These are phyloP conservation scores for Eumacrocentrus americanus DNA, from an alignment of 2,888 invertebrate species.

Conservation along the genomic window DNA sequence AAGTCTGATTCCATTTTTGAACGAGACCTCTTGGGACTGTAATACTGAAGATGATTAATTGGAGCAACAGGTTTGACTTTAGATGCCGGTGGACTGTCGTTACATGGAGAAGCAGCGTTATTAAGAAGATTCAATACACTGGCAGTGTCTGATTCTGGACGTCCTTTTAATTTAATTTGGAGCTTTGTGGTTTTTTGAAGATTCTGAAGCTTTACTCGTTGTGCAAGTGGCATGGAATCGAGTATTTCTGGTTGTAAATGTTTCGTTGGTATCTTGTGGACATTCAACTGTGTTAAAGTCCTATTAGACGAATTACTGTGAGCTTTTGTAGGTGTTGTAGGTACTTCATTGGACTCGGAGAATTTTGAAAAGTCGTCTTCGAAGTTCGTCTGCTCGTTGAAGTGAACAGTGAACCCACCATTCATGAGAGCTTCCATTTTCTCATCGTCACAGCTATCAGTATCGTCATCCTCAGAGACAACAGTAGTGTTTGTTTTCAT, in stretches of 20 bases:
- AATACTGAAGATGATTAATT: constrained; percentile 39
- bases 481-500: constrained; percentile 39
- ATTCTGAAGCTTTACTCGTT: constrained; percentile 33
- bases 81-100: constrained; percentile 54
- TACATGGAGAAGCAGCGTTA: constrained; percentile 53
- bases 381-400: not conserved
- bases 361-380: not conserved
- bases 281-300: not conserved
- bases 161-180: constrained; percentile 18
- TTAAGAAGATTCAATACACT: constrained; percentile 48
- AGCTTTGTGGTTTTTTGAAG: constrained; percentile 17
- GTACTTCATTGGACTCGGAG: not conserved
- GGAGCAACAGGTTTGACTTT: constrained; percentile 35
- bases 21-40: constrained; percentile 51
- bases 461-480: constrained; percentile 44
- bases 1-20: constrained; percentile 42
- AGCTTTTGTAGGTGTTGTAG: not conserved
- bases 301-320: not conserved
- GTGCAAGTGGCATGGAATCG: constrained; percentile 21
- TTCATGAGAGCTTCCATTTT: constrained; percentile 40
- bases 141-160: constrained; percentile 19
- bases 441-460: constrained; percentile 49
- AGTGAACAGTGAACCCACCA: constrained; percentile 13
- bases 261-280: not conserved
- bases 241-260: not conserved